Conservation (phyloP, 2,797 vertebrate genomes). For the Dendrocincla tyrannina region DNA sequence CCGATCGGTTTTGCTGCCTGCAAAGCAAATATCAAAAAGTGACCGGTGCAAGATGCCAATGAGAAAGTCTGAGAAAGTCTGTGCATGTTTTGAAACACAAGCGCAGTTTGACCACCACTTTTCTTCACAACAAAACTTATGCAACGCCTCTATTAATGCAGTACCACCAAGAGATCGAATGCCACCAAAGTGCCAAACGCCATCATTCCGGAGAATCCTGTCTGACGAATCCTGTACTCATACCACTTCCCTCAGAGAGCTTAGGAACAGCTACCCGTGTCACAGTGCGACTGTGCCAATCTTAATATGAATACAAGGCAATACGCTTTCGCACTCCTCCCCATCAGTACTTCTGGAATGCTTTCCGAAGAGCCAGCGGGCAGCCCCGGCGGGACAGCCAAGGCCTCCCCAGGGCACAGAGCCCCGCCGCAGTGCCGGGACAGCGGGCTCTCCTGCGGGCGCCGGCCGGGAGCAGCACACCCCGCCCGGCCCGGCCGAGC, state of each 20-base stretch:
- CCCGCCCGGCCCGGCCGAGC: background rate
- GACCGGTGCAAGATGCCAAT: too few species aligned
- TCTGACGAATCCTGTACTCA: background rate
- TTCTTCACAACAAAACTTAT: background rate
- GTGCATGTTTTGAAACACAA: background rate
- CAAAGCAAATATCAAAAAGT: background rate
- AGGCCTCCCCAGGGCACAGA: background rate
- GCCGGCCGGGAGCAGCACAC: background rate
- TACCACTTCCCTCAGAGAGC: background rate
- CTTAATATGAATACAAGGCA: background rate
- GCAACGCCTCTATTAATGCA: background rate
- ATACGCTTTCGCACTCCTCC: background rate
- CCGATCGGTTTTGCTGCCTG: background rate
- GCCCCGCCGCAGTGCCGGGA: background rate
- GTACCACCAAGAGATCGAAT: background rate
- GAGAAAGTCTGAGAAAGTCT: background rate
- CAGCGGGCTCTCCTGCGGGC: background rate
- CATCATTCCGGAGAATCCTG: background rate
- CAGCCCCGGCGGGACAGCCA: background rate
- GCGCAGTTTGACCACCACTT: background rate
- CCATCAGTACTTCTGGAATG: background rate
- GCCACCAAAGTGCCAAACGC: background rate
- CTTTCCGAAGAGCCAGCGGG: background rate
- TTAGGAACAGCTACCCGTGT: background rate
- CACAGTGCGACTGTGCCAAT: background rate